Base-by-base conservation (phyloP, 2,888 invertebrate species). In the Tetragonula carbonaria region DNA sequence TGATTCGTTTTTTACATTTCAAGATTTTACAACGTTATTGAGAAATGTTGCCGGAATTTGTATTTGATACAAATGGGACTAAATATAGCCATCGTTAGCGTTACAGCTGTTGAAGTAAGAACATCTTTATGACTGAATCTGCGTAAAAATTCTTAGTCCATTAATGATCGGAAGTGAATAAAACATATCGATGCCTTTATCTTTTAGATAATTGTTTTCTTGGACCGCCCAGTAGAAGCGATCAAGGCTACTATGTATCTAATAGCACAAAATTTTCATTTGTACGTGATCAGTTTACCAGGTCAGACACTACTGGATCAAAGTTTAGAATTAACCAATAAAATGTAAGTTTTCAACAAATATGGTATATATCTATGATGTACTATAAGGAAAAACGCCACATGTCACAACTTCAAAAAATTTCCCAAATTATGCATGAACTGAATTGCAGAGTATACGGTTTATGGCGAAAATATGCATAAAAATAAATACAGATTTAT, bases 21-120 rank as follows among this genome's bases (percentile, higher is more conserved):
- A 23, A 74, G 74, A 21, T 55, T 66, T 66, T 45, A 51, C 4
- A 0, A 55, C 5, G 5, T 38, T 6, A 5, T 74, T 3, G 33
- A 66, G 0, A 38, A 55, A n/a, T 53, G 66, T 23, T 53, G 74
- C 21, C 33, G 59, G 8, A 51, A 50, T 21, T 18, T 59, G 6
- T 50, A 70, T 21, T 65, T 78, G n/a, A 28, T 73, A 13, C 63
- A 65, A 5, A 63, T 78, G 5, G 65, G 73, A 1, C 4, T 78
- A 6, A 73, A 65, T n/a, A 55, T 57, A 18, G 0, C 57, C 2
- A 11, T 53, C 5, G 45, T 78, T 16, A 78, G 73, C 55, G 1
- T 50, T 4, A 78, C 78, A 4, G 73, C 65, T 2, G 73, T 73
- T 50, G 63, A 65, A n/a, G 78, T 78, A 55, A 45, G 45, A 16